Conservation (phyloP, 2,797 vertebrate species). For the Macrochelys suwanniensis region DNA sequence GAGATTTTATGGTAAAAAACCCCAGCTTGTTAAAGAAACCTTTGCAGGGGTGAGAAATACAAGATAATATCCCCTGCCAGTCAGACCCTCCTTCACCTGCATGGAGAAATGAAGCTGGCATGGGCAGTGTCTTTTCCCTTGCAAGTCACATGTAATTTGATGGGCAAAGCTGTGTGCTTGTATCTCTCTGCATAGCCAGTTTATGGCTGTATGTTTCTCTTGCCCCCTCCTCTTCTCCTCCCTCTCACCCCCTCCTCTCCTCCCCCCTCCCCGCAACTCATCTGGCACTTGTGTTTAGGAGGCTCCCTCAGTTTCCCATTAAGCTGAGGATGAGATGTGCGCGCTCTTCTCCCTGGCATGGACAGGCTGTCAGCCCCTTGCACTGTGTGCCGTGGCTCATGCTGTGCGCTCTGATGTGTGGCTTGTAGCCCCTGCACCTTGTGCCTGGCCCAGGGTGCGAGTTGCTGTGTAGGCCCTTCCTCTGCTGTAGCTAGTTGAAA, state of each 20-base stretch:
- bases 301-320: background rate
- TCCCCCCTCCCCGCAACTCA: no score
- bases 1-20: background rate
- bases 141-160: background rate
- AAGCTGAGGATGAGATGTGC: no score
- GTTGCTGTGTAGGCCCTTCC: fast-evolving
- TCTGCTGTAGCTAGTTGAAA: fast-evolving
- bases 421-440: no score
- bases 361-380: background rate
- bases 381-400: background rate
- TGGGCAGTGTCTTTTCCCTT: background rate
- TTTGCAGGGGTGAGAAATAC: background rate
- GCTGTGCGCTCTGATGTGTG: no score
- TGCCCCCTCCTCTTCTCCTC: background rate
- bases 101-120: background rate
- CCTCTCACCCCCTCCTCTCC: no score
- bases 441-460: fast-evolving
- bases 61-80: background rate
- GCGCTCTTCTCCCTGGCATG: background rate
- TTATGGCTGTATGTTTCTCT: background rate
- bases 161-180: background rate
- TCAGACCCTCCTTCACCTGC: no score
- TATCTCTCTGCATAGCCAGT: background rate
- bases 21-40: background rate
- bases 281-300: background rate